Evolutionary conservation across 2,113 vertebrate genomes (phyloP), one percentile per base, ranked within the genome.

Genomic region (Onychostoma macrolepis): DNA sequence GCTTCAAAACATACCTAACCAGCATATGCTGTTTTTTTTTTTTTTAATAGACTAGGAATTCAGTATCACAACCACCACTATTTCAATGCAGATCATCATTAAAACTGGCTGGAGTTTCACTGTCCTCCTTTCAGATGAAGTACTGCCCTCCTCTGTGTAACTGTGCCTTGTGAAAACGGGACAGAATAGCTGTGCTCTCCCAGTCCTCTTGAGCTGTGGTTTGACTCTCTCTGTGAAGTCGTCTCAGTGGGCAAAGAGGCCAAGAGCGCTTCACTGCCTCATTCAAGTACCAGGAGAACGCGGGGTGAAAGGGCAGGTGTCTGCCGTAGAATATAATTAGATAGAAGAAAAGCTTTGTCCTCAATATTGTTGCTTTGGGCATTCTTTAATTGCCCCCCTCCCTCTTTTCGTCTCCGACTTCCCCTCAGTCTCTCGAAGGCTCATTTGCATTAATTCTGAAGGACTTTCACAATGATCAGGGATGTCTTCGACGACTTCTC

Each of bases 251-350:
- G 80, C 82, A 85, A 79, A 89, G 83, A 43, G 67, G 80, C 80
- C 24, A 67, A 41, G 48, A 89, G 80, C 72, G 50, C 83, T 87
- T 89, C 83, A 85, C 72, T 72, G 61, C 88, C 83, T 89, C 78
- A 36, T 63, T 83, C 26, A 48, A 85, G 86, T 80, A 79, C 78
- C n/a, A 26, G 87, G 91, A 87, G 88, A 85, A 80, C 53, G 87
- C 89, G 91, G 93, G 95, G 94, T 95, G 94, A 95, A 95, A 95
- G 95, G 93, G 92, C 94, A 95, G 91, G 93, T 94, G 92, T 94
- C 93, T 94, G 90, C 90, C 88, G 92, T 90, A 91, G 90, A 92
- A 94, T 95, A 94, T 95, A 95, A 95, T 95, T 95, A 96, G 93
- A 87, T 92, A 90, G 93, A 93, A 92, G 88, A 91, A 90, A 91